phyloP scores from a whole-genome alignment of 2,888 invertebrate genomes.

The Calliphora vomitoria region DNA sequence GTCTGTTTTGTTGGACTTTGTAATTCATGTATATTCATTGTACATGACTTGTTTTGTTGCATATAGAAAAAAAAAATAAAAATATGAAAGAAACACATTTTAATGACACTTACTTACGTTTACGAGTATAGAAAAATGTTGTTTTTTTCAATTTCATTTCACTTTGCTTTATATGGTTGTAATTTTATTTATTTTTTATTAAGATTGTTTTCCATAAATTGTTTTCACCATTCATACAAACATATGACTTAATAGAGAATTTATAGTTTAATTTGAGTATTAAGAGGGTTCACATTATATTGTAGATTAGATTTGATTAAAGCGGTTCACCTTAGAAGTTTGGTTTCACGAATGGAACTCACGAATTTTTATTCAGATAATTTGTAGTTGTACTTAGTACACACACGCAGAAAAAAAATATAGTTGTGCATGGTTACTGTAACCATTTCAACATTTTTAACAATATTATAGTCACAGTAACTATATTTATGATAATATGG shows the following conservation, averaged over 20 bases:
- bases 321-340: too few species aligned
- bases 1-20: slow-evolving; percentile 45
- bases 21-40: slow-evolving; percentile 20
- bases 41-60: not conserved
- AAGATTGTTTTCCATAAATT: not conserved
- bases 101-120: slow-evolving; percentile 50
- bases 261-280: slow-evolving; percentile 29
- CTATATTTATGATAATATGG: too few species aligned
- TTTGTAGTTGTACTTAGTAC: too few species aligned
- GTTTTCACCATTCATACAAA: slow-evolving; percentile 10
- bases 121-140: slow-evolving; percentile 4
- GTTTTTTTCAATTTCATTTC: slow-evolving; percentile 42
- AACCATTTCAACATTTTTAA: too few species aligned
- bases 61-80: not conserved
- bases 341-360: too few species aligned
- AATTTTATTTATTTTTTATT: slow-evolving; percentile 24
- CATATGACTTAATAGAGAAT: slow-evolving; percentile 19
- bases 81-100: slow-evolving; percentile 25
- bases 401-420: too few species aligned
- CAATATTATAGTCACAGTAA: too few species aligned
- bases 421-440: too few species aligned
- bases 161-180: slow-evolving; percentile 33
- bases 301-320: not conserved
- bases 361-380: too few species aligned
- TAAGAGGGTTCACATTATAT: slow-evolving; percentile 28